A percentile compares a stretch with the other conserved stretches of the same genome.
phyloP scores from a whole-genome alignment of 2,113 vertebrate species.

The Melanocharis versteri region DNA sequence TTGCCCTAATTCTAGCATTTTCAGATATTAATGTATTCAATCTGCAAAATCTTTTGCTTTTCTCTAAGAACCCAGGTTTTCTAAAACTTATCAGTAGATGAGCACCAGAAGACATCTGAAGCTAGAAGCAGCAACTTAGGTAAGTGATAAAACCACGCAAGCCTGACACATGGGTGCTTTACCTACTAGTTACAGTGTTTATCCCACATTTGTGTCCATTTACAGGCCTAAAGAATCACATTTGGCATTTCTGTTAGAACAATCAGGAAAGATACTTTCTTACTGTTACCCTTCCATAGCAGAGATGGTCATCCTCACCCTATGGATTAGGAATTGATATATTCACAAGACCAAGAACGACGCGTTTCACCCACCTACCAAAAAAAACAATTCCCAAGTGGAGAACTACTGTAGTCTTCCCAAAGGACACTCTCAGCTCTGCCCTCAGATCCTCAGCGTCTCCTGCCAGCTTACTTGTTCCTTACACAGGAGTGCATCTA shows the following conservation, averaged over 20 bases:
- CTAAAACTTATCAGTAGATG: not conserved
- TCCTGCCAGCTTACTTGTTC: not conserved
- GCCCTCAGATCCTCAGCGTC: not conserved
- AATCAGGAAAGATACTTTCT: not conserved
- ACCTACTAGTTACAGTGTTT: not conserved
- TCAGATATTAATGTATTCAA: not conserved
- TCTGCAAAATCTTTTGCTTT: not conserved
- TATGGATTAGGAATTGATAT: not conserved
- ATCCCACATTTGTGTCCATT: not conserved
- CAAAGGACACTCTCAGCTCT: not conserved
- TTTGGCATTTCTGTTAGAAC: not conserved
- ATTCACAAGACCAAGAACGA: not conserved
- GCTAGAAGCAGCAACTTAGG: not conserved
- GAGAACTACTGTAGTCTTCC: not conserved
- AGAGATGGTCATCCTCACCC: not conserved
- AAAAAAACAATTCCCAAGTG: not conserved
- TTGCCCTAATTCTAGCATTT: not conserved
- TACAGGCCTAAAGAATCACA: not conserved
- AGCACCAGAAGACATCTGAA: not conserved
- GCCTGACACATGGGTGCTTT: not conserved
- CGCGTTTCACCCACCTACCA: accelerated
- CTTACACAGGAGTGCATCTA: not conserved
- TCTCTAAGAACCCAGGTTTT: not conserved
- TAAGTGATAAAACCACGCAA: not conserved
- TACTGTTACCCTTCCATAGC: not conserved